A percentile compares a stretch with the other conserved stretches of the same genome.
phyloP scores from a whole-genome alignment of 1,140 invertebrate species.

The Hyposmocoma kahamanoa region DNA sequence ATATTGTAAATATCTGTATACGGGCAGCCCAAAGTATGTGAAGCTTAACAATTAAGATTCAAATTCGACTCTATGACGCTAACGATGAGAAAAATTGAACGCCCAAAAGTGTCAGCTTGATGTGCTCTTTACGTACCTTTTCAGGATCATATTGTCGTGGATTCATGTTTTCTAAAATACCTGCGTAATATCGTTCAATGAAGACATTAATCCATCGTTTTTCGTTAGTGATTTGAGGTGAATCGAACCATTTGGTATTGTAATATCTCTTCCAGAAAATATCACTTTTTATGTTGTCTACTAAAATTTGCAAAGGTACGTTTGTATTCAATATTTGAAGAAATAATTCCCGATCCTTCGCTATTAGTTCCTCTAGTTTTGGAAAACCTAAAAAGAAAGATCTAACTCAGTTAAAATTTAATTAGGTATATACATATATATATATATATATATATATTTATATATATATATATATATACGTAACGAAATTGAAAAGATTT shows the following conservation, averaged over 20 bases:
- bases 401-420: no score
- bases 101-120: no score
- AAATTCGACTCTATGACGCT: no score
- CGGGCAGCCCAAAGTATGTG: no score
- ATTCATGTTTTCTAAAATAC: slow-evolving; percentile 68
- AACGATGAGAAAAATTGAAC: no score
- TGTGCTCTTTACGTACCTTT: no score
- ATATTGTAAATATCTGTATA: no score
- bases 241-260: slow-evolving; percentile 51
- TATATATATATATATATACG: no score
- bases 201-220: slow-evolving; percentile 67
- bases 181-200: slow-evolving; percentile 62
- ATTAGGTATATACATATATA: no score
- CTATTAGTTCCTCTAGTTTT: slow-evolving; percentile 41
- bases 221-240: slow-evolving; percentile 28
- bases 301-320: slow-evolving; percentile 59
- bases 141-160: slow-evolving; percentile 67
- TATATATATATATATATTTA: no score
- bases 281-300: slow-evolving; percentile 65
- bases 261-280: slow-evolving; percentile 71
- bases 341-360: slow-evolving; percentile 64
- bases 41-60: no score
- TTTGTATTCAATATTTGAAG: slow-evolving; percentile 60
- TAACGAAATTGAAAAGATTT: no score
- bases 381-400: slow-evolving; percentile 39